Evolutionary conservation across 2,113 vertebrate genomes (phyloP).

Genomic region (Tychaedon coryphoeus): DNA sequence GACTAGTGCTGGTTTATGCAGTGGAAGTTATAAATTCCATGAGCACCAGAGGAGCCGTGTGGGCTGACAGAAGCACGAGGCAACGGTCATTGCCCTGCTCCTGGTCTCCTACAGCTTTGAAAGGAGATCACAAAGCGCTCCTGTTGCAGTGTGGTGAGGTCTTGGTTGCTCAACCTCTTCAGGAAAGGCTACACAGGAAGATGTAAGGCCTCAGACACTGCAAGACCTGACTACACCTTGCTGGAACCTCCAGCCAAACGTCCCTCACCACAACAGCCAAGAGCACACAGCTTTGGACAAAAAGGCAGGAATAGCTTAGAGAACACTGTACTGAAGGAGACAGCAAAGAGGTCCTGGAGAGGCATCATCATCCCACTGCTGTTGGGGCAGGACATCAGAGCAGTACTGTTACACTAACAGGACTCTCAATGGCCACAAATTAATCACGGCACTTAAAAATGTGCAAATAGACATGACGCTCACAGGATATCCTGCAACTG

Average conservation of each 20-base stretch:
- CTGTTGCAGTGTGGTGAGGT: not conserved
- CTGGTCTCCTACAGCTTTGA: not conserved
- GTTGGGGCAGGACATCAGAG: not conserved
- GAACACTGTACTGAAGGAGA: not conserved
- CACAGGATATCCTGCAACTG: rapidly evolving
- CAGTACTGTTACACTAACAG: rapidly evolving
- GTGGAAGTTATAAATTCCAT: not conserved
- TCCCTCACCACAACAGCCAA: not conserved
- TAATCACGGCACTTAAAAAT: not conserved
- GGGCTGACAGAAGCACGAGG: not conserved
- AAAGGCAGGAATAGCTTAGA: not conserved
- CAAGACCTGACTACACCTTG: not conserved
- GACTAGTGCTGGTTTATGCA: not conserved
- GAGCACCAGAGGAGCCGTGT: not conserved
- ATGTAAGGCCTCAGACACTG: not conserved
- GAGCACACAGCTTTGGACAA: not conserved
- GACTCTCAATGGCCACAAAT: not conserved
- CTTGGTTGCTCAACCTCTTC: not conserved
- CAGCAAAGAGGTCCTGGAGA: not conserved
- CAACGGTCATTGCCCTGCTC: not conserved
- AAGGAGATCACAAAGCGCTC: not conserved
- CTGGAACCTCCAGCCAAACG: not conserved
- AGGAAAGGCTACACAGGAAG: not conserved
- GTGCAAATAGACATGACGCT: not conserved
- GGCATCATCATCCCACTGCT: not conserved